A percentile compares a stretch with the other conserved stretches of the same genome.
Evolutionary conservation across 2,113 vertebrate species (phyloP).

Genomic region (Brachypodius melanocephalos): DNA sequence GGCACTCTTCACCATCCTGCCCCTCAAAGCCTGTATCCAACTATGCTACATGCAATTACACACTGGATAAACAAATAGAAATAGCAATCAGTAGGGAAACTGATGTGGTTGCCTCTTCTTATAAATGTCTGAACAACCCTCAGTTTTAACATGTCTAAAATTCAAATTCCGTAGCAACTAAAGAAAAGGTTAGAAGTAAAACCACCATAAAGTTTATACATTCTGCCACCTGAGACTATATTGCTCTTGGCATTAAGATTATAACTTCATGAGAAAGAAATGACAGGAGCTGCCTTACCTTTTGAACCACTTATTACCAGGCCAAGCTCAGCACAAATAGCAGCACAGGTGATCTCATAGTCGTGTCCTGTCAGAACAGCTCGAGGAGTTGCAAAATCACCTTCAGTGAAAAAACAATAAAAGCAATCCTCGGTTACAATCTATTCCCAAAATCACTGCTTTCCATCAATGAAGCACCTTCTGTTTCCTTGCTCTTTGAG

Average conservation of each 20-base stretch:
- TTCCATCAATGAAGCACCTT: neutral
- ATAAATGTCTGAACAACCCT: neutral
- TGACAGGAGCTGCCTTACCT: constrained; percentile 73
- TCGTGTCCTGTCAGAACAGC: constrained; percentile 94
- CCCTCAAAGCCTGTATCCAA: neutral
- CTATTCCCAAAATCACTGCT: neutral
- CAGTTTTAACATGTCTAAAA: neutral
- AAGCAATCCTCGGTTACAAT: neutral
- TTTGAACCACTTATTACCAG: constrained; percentile 94
- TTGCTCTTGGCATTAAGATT: neutral
- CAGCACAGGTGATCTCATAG: constrained; percentile 90
- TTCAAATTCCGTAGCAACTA: neutral
- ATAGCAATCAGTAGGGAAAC: neutral
- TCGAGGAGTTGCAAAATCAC: constrained; percentile 87
- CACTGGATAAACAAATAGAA: neutral
- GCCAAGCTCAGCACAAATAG: constrained; percentile 93
- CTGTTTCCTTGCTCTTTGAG: neutral
- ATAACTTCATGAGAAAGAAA: neutral
- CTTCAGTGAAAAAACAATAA: constrained; percentile 65
- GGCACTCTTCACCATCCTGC: neutral
- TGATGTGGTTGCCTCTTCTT: neutral
- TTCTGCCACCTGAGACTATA: neutral
- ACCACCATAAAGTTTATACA: neutral
- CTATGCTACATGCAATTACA: neutral
- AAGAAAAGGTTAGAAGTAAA: neutral